Evolutionary conservation across 2,888 invertebrate genomes (phyloP).

Genomic region (Phalangium opilio): DNA sequence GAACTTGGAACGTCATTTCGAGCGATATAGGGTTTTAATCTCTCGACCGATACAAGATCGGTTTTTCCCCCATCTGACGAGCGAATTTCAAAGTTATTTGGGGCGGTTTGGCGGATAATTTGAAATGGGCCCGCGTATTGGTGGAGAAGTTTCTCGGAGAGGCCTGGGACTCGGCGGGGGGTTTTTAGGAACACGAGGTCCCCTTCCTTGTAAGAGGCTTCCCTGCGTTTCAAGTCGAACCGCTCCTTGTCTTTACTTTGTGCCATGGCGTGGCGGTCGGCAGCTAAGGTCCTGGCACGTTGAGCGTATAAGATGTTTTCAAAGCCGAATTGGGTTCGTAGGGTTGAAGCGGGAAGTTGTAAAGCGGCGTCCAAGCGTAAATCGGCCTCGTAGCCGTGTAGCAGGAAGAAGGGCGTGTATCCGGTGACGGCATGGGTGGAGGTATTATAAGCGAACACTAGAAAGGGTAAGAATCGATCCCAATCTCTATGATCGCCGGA

Average conservation of each 20-base stretch:
- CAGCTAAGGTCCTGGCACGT: too few relatives aligned
- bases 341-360: too few relatives aligned
- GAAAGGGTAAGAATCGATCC: conserved; percentile 14
- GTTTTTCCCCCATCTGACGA: too few relatives aligned
- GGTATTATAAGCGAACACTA: conserved; percentile 18
- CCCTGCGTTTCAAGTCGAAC: background rate
- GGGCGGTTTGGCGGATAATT: background rate
- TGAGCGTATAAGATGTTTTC: too few relatives aligned
- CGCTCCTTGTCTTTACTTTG: background rate
- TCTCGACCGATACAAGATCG: too few relatives aligned
- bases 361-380: background rate
- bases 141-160: conserved; percentile 5
- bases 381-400: background rate
- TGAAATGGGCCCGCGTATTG: conserved; percentile 7
- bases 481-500: conserved; percentile 14
- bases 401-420: background rate
- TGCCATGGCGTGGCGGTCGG: too few relatives aligned
- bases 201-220: conserved; percentile 1
- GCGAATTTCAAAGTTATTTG: background rate
- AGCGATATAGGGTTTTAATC: too few relatives aligned
- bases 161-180: conserved; percentile 3
- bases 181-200: conserved; percentile 3
- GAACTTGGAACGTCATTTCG: too few relatives aligned
- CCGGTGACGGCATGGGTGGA: background rate
- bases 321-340: too few relatives aligned